Percentiles rank a stretch among this genome's conserved stretches.
These are phyloP conservation scores for Muntiacus muntjak DNA, from an alignment of 2,113 vertebrate species.

Conservation along the genomic window DNA sequence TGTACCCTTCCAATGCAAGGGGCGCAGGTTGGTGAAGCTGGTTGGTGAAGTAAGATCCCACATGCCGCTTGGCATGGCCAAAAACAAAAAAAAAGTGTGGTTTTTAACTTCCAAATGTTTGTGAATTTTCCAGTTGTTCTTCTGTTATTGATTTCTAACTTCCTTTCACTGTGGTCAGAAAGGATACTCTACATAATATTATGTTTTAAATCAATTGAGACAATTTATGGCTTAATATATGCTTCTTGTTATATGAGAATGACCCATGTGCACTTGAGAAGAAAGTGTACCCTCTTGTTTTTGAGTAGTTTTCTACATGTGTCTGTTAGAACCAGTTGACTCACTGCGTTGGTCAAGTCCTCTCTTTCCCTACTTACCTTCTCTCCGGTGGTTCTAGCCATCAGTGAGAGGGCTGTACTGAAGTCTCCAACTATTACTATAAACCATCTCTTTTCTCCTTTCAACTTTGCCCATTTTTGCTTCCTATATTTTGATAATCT, in stretches of 20 bases:
- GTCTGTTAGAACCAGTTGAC: neutral
- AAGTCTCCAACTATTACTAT: neutral
- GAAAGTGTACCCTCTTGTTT: neutral
- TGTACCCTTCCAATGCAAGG: neutral
- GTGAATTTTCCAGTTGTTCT: neutral
- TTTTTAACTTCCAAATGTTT: neutral
- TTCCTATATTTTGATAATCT: neutral
- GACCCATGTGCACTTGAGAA: neutral
- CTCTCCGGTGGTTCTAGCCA: neutral
- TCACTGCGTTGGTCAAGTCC: neutral
- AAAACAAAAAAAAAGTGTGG: neutral
- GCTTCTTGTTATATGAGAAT: neutral
- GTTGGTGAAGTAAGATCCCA: neutral
- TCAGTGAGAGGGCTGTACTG: neutral
- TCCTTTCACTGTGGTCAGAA: neutral
- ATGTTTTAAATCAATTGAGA: neutral
- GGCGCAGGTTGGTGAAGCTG: neutral
- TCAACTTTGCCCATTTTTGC: neutral
- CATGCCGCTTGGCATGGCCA: neutral
- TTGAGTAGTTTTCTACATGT: neutral
- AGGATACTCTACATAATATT: neutral
- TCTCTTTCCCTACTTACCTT: neutral
- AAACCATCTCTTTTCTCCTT: neutral
- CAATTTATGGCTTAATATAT: neutral
- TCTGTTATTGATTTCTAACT: neutral